Conservation (phyloP, 2,113 vertebrate species). For the Fukomys damarensis region DNA sequence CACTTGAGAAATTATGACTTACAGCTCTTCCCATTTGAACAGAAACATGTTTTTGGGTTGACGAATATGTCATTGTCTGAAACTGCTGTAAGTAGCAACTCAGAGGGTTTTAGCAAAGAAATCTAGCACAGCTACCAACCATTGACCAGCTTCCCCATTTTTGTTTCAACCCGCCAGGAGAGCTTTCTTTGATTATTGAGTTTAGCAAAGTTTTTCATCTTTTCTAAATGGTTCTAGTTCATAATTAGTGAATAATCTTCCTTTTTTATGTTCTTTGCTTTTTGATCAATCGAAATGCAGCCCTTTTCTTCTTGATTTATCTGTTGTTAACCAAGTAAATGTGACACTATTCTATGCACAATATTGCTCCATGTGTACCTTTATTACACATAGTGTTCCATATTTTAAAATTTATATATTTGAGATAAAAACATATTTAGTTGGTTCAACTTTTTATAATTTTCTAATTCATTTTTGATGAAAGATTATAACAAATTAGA, state of each 20-base stretch:
- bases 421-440: background rate
- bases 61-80: slow-evolving; percentile 60
- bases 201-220: background rate
- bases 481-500: background rate
- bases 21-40: slow-evolving; percentile 6
- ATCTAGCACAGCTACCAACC: background rate
- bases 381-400: background rate
- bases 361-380: background rate
- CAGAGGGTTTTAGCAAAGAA: slow-evolving; percentile 17
- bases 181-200: background rate
- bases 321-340: background rate
- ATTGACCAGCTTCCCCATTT: background rate
- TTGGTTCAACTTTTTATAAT: background rate
- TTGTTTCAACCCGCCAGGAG: background rate
- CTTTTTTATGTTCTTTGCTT: background rate
- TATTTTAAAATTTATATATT: background rate
- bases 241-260: background rate
- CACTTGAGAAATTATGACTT: slow-evolving; percentile 43
- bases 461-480: background rate
- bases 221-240: background rate
- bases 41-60: slow-evolving; percentile 56
- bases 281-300: background rate
- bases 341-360: background rate
- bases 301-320: background rate
- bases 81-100: background rate